Evolutionary conservation across 1,140 invertebrate genomes (phyloP).

Genomic region (Zaprionus taronus): DNA sequence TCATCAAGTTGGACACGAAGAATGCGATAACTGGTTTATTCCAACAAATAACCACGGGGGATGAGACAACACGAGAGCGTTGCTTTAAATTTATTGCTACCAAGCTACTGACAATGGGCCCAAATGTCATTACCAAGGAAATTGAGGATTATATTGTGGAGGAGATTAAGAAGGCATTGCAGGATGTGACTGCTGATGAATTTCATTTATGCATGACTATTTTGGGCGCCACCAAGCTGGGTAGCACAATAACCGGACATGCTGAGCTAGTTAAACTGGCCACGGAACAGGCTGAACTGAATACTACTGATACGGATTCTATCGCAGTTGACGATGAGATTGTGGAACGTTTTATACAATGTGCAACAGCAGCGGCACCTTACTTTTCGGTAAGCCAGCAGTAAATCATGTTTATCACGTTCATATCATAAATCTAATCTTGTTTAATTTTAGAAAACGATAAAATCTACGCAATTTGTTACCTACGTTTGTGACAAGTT

Average conservation of each 20-base stretch:
- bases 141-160: slow-evolving; percentile 93
- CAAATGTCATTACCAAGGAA: slow-evolving; percentile 92
- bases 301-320: slow-evolving; percentile 89
- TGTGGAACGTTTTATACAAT: slow-evolving; percentile 92
- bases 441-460: slow-evolving; percentile 89
- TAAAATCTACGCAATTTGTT: slow-evolving; percentile 94
- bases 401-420: neutral
- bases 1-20: slow-evolving; percentile 87
- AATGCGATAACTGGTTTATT: slow-evolving; percentile 93
- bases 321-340: slow-evolving; percentile 91
- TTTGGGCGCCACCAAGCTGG: slow-evolving; percentile 91
- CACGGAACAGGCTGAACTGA: slow-evolving; percentile 91
- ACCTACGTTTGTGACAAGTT: slow-evolving; percentile 94
- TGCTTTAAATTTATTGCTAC: slow-evolving; percentile 94
- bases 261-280: slow-evolving; percentile 94
- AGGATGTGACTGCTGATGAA: slow-evolving; percentile 96
- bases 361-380: slow-evolving; percentile 92
- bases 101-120: slow-evolving; percentile 92
- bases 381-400: slow-evolving; percentile 90
- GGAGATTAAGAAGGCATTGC: slow-evolving; percentile 94
- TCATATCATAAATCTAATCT: slow-evolving; percentile 40
- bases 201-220: slow-evolving; percentile 95
- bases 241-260: slow-evolving; percentile 92
- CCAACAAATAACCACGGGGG: slow-evolving; percentile 92
- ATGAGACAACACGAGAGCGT: slow-evolving; percentile 91